Evolutionary conservation across 2,113 vertebrate genomes (phyloP).

Genomic region (Cervus canadensis): DNA sequence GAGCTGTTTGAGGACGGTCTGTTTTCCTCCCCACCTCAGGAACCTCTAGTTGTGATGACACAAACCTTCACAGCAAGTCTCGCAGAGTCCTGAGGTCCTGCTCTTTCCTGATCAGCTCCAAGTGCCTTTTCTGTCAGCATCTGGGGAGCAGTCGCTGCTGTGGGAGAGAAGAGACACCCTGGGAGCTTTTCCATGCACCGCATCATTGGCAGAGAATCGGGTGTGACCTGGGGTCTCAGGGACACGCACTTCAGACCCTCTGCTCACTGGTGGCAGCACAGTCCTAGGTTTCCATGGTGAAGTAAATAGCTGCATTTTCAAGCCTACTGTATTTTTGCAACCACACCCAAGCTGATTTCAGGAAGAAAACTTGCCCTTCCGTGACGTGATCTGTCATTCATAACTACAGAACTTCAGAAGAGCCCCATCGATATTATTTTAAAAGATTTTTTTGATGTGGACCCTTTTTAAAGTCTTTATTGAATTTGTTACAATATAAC

Average conservation of each 20-base stretch:
- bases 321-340: neutral
- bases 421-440: neutral
- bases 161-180: neutral
- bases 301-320: neutral
- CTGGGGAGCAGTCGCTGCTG: neutral
- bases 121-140: neutral
- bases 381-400: neutral
- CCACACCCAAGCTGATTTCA: neutral
- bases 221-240: neutral
- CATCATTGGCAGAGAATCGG: neutral
- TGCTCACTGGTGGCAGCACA: rapidly evolving
- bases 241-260: neutral
- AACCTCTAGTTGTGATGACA: neutral
- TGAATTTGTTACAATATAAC: neutral
- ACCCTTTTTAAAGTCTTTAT: neutral
- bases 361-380: neutral
- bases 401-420: neutral
- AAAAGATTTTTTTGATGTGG: neutral
- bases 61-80: neutral
- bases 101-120: neutral
- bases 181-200: neutral
- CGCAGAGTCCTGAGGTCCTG: neutral
- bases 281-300: neutral
- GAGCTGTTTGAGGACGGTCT: neutral
- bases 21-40: neutral